Evolutionary conservation across 2,113 vertebrate genomes (phyloP), one percentile per base, ranked within the genome.

Genomic region (Ancistrus triradiatus): DNA sequence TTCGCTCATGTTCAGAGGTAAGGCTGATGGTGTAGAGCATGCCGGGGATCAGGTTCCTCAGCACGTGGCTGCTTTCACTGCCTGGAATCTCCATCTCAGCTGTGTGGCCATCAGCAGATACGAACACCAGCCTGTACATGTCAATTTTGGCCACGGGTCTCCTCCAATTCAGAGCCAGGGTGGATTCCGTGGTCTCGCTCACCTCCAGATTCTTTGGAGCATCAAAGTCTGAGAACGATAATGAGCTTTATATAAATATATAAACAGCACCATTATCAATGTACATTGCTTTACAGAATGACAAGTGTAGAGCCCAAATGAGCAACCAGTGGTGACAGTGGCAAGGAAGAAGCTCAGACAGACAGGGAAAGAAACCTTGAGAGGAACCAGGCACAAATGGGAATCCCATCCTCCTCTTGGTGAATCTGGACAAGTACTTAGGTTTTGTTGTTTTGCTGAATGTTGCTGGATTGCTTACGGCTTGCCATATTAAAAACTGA

Each of bases 61-160:
- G 78, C 28, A 83, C 78, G 31, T 88, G 76, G 2, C 91, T 89
- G 40, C 86, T 89, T n/a, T 78, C 74, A 42, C 86, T 84, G 38
- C 81, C 85, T 0, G 87, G 88, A 10, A 98, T 73, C 28, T 88
- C 83, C 1, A 85, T 49, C 71, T 97, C 93, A 0, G 49, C 63
- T 6, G 49, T 84, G 63, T 62, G 83, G 5, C 93, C 94, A 0
- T 85, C 78, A 0, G 89, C 74, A 0, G 77, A 69, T 1, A 81
- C 14, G 1, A 89, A 89, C 13, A 71, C 78, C 7, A 99, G 87
- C 25, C 83, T 86, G 68, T 95, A 99, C 25, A 72, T 84, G 66
- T 97, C 94, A 24, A 97, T 86, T 68, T 94, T 96, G 70, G 96
- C 91, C 68, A 86, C 37, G 0, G 96, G 93, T 2, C 81, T 83